A percentile compares a stretch with the other conserved stretches of the same genome.
These are phyloP conservation scores for Zootermopsis nevadensis DNA, from an alignment of 2,888 invertebrate species.

Conservation along the genomic window DNA sequence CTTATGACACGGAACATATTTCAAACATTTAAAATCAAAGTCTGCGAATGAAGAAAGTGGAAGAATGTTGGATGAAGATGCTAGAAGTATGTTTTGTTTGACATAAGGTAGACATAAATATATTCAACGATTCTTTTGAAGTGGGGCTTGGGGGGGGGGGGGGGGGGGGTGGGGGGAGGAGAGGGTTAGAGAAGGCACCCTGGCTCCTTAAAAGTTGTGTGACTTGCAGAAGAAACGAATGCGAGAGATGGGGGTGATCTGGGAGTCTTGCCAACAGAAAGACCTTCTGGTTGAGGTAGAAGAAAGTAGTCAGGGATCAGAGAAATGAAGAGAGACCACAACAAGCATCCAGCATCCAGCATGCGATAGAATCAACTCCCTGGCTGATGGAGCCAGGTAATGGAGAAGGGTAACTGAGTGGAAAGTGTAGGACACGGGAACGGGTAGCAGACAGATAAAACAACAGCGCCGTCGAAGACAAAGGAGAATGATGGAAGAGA, in stretches of 20 bases:
- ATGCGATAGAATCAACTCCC: constrained; percentile 7
- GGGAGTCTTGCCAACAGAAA: constrained; percentile 26
- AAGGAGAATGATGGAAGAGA: constrained; percentile 18
- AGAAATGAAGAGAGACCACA: constrained; percentile 21
- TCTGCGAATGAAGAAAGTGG: constrained; percentile 22
- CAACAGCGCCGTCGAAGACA: constrained; percentile 9
- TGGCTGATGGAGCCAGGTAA: constrained; percentile 42
- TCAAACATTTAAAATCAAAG: constrained; percentile 38
- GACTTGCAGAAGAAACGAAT: constrained; percentile 38
- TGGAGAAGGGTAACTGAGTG: constrained; percentile 43
- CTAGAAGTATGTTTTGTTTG: constrained; percentile 35
- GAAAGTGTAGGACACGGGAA: constrained; percentile 13
- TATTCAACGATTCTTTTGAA: constrained; percentile 15
- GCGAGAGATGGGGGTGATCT: neutral
- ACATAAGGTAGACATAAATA: constrained; percentile 38
- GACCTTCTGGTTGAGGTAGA: constrained; percentile 34
- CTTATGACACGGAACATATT: constrained; percentile 31
- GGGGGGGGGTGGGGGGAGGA: neutral
- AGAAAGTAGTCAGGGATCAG: constrained; percentile 25
- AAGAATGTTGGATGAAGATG: neutral
- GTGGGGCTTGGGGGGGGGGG: neutral
- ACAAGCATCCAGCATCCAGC: constrained; percentile 23
- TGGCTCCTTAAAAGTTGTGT: constrained; percentile 32
- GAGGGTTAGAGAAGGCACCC: constrained; percentile 12
- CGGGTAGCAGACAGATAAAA: constrained; percentile 16